These are phyloP conservation scores for Drosophila prolongata DNA, from an alignment of 2,888 invertebrate species.

Conservation along the genomic window DNA sequence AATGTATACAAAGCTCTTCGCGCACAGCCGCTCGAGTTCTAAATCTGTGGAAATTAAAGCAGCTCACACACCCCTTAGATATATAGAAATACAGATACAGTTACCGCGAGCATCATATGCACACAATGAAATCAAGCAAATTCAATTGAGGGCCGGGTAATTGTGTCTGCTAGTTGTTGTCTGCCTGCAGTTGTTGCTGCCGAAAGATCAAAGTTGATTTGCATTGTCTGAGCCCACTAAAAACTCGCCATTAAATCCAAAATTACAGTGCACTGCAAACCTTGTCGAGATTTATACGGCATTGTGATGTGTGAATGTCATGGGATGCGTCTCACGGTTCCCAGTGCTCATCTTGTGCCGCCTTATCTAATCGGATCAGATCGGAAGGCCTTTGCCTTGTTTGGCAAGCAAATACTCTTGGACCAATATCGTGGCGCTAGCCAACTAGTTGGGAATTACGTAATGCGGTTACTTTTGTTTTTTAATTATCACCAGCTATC, in stretches of 20 bases:
- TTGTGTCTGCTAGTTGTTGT: slow-evolving; percentile 26
- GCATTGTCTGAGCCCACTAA: slow-evolving; percentile 30
- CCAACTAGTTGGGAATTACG: slow-evolving; percentile 51
- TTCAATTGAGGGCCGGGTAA: slow-evolving; percentile 59
- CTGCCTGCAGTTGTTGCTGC: slow-evolving; percentile 7
- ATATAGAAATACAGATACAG: slow-evolving; percentile 1
- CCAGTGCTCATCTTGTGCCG: background rate
- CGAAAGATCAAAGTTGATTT: slow-evolving; percentile 29
- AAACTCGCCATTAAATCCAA: slow-evolving; percentile 11
- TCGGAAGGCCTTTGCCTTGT: background rate
- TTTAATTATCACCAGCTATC: slow-evolving; percentile 57
- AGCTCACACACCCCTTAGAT: slow-evolving; percentile 27
- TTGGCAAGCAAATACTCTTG: slow-evolving; percentile 22
- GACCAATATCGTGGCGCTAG: slow-evolving; percentile 19
- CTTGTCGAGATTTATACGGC: slow-evolving; percentile 26
- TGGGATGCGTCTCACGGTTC: slow-evolving; percentile 3
- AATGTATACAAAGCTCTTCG: slow-evolving; percentile 10
- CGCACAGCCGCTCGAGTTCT: slow-evolving; percentile 10
- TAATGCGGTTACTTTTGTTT: slow-evolving; percentile 51
- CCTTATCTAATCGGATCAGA: slow-evolving; percentile 49
- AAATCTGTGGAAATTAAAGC: slow-evolving; percentile 24
- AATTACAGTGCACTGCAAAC: slow-evolving; percentile 15
- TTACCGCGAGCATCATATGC: slow-evolving; percentile 9
- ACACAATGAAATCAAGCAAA: slow-evolving; percentile 69
- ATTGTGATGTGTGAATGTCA: slow-evolving; percentile 41